Conservation (phyloP, 1,140 invertebrate genomes). For the Saccostrea glomerata region DNA sequence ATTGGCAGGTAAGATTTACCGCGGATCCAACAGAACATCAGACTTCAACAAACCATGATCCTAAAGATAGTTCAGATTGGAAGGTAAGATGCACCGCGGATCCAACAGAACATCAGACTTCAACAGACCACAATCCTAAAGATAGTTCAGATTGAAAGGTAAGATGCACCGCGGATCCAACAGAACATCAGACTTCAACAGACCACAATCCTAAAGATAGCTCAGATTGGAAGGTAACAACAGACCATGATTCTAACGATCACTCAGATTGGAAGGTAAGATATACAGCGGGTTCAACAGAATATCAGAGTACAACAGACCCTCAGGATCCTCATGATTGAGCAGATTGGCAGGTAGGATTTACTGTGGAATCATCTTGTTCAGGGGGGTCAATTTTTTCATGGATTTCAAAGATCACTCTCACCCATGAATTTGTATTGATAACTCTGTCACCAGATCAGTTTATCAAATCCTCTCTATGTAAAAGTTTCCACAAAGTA, state of each 20-base stretch:
- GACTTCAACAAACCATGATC: conserved; percentile 71
- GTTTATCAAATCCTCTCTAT: no score
- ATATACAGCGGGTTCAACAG: conserved; percentile 49
- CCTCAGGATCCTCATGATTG: conserved; percentile 70
- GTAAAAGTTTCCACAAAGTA: no score
- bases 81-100: conserved; percentile 62
- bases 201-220: conserved; percentile 71
- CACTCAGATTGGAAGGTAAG: conserved; percentile 73
- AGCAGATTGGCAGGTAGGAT: conserved; percentile 73
- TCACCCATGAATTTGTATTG: no score
- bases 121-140: conserved; percentile 72
- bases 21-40: conserved; percentile 54
- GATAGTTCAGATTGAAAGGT: conserved; percentile 74
- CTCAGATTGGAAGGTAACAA: conserved; percentile 72
- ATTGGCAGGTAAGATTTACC: conserved; percentile 69
- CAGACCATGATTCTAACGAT: conserved; percentile 72
- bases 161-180: conserved; percentile 52
- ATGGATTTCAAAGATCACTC: no score
- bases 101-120: conserved; percentile 59
- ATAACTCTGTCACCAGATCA: no score
- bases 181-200: conserved; percentile 66
- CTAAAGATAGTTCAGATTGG: conserved; percentile 72
- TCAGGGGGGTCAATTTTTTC: no score
- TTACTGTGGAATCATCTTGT: no score
- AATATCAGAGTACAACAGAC: conserved; percentile 70